phyloP scores from a whole-genome alignment of 2,888 invertebrate genomes.

The Chironomus riparius region DNA sequence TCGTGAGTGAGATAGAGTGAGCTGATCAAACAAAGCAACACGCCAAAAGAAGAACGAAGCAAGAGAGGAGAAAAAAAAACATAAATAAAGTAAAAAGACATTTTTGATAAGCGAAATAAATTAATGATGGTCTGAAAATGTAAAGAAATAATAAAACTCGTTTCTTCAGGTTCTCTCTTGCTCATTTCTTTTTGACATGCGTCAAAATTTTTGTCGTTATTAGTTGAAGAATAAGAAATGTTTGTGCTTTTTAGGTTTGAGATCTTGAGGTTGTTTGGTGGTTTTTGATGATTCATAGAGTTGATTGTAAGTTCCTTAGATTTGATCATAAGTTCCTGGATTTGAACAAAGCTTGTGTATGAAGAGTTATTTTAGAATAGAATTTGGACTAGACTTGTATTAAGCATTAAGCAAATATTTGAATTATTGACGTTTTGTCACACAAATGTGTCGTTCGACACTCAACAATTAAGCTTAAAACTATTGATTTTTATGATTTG shows the following conservation, averaged over 20 bases:
- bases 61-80: constrained; percentile 18
- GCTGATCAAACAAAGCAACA: neutral
- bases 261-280: neutral
- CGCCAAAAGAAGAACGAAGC: neutral
- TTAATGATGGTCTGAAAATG: constrained; percentile 25
- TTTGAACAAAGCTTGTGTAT: too few relatives aligned
- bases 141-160: constrained; percentile 26
- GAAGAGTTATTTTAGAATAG: too few relatives aligned
- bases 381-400: too few relatives aligned
- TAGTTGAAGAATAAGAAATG: neutral
- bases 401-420: too few relatives aligned
- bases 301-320: neutral
- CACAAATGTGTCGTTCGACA: too few relatives aligned
- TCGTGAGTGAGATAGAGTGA: too few relatives aligned
- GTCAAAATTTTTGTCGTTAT: constrained; percentile 26
- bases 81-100: constrained; percentile 28
- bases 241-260: constrained; percentile 1
- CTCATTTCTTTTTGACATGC: constrained; percentile 22
- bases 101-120: constrained; percentile 27
- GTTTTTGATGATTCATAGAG: neutral
- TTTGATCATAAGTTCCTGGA: neutral
- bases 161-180: constrained; percentile 7
- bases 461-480: too few relatives aligned
- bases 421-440: too few relatives aligned
- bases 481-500: too few relatives aligned